These are phyloP conservation scores for Uromys caudimaculatus DNA, from an alignment of 2,797 vertebrate genomes.

Conservation along the genomic window DNA sequence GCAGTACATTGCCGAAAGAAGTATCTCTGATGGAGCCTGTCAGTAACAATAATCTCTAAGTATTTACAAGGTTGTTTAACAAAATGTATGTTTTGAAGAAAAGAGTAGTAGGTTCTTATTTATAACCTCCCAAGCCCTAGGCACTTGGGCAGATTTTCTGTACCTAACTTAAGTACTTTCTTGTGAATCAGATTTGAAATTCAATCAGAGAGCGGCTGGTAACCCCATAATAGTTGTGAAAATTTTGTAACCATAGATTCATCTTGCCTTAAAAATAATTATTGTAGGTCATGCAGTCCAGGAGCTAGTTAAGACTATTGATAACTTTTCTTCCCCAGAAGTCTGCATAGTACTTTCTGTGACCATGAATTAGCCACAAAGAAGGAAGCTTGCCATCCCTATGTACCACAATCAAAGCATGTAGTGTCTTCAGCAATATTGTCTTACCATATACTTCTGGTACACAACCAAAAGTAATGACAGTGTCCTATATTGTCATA, in stretches of 20 bases:
- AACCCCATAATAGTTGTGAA: not conserved
- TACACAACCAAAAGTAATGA: not conserved
- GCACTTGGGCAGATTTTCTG: not conserved
- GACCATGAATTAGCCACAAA: not conserved
- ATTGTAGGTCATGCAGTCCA: too few species aligned
- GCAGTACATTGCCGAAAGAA: not conserved
- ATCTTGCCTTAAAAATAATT: not conserved
- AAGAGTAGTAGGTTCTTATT: too few species aligned
- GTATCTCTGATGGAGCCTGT: not conserved
- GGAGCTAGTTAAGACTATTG: not conserved
- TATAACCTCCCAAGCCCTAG: not conserved
- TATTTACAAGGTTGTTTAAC: not conserved
- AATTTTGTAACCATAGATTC: not conserved
- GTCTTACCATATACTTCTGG: not conserved
- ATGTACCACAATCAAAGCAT: not conserved
- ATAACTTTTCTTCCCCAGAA: not conserved
- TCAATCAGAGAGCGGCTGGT: not conserved
- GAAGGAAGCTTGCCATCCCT: not conserved
- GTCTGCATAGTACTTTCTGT: not conserved
- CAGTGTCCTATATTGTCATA: not conserved
- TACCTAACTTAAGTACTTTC: not conserved
- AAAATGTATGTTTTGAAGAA: not conserved
- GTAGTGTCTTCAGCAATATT: not conserved
- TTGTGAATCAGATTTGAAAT: not conserved
- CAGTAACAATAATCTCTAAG: not conserved